A percentile compares a stretch with the other conserved stretches of the same genome.
These are phyloP conservation scores for Mya arenaria DNA, from an alignment of 1,140 invertebrate genomes.

Conservation along the genomic window DNA sequence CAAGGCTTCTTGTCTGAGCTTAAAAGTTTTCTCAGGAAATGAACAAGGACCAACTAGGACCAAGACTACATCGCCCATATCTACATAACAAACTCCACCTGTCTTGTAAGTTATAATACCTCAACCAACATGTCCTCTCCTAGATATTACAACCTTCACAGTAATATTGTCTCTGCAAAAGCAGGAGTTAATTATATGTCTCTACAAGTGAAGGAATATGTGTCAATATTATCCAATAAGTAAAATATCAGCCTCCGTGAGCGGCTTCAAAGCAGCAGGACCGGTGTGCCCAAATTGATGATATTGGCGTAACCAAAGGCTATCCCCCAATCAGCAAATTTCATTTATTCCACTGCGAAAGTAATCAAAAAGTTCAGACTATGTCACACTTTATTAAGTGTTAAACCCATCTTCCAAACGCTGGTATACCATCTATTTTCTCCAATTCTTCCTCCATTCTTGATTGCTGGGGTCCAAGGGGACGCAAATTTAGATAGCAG, in stretches of 20 bases:
- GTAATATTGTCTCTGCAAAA: too few relatives aligned
- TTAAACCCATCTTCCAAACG: constrained; percentile 53
- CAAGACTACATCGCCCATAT: too few relatives aligned
- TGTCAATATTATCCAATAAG: constrained; percentile 5
- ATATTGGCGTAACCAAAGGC: constrained; percentile 39
- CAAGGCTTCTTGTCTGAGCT: too few relatives aligned
- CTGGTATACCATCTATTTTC: constrained; percentile 60
- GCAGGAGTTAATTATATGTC: too few relatives aligned
- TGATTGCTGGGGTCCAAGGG: constrained; percentile 42
- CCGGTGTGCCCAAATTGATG: constrained; percentile 44
- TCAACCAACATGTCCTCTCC: too few relatives aligned
- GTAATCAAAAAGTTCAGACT: constrained; percentile 60
- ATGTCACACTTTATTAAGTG: constrained; percentile 58
- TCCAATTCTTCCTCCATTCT: constrained; percentile 37
- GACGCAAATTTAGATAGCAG: constrained; percentile 49
- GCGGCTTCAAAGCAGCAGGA: background rate
- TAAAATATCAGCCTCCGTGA: background rate
- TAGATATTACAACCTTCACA: too few relatives aligned
- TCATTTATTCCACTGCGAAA: constrained; percentile 59
- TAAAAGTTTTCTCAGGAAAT: too few relatives aligned
- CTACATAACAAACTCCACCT: too few relatives aligned
- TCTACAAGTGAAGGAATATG: background rate
- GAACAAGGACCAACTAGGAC: too few relatives aligned
- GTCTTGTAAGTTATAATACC: too few relatives aligned
- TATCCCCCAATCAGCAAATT: constrained; percentile 57